These are phyloP conservation scores for Callocephalon fimbriatum DNA, from an alignment of 2,113 vertebrate species.

Conservation along the genomic window DNA sequence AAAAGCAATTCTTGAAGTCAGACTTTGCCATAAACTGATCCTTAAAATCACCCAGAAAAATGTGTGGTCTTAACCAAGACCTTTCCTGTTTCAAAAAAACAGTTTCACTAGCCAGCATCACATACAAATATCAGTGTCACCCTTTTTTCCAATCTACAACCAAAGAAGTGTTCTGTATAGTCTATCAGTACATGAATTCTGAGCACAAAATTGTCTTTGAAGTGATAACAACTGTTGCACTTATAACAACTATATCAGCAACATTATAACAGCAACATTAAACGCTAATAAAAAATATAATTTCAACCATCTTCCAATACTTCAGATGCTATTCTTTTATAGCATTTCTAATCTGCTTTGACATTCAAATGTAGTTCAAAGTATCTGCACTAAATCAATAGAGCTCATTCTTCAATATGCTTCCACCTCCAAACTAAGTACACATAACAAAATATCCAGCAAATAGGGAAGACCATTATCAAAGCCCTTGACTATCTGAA, in stretches of 20 bases:
- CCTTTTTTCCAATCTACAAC: background rate
- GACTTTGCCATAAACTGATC: background rate
- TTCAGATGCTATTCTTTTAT: background rate
- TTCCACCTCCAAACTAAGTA: background rate
- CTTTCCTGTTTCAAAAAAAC: background rate
- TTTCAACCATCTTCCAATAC: background rate
- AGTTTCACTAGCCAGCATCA: background rate
- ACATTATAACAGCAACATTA: background rate
- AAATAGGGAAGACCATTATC: background rate
- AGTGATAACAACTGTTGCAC: background rate
- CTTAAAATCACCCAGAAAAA: background rate
- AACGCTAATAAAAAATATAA: background rate
- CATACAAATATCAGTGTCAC: background rate
- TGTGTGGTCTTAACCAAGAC: background rate
- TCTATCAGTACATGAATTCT: background rate
- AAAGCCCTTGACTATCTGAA: background rate
- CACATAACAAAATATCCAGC: background rate
- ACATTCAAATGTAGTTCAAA: background rate
- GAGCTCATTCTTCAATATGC: background rate
- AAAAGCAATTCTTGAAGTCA: background rate
- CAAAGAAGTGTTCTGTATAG: background rate
- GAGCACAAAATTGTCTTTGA: background rate
- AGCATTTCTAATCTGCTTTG: background rate
- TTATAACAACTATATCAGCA: background rate
- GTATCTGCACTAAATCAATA: background rate